Evolutionary conservation across 2,113 vertebrate species (phyloP).

Genomic region (Haliaeetus leucogaster): DNA sequence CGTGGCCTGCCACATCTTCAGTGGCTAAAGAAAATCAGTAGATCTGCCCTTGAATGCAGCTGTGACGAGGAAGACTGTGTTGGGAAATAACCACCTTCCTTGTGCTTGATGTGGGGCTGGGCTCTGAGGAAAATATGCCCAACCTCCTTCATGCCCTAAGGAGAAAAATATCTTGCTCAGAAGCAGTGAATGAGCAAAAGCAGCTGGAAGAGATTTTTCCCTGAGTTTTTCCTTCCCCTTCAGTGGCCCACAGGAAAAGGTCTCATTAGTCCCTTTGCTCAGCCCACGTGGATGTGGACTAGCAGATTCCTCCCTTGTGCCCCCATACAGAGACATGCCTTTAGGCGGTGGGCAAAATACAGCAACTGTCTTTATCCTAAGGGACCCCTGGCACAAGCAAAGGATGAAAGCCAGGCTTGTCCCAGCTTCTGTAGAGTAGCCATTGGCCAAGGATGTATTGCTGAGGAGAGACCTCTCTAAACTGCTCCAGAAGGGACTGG

Average conservation of each 20-base stretch:
- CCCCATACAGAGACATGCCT: neutral
- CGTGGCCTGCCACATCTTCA: neutral
- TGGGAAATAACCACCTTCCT: neutral
- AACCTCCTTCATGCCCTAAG: neutral
- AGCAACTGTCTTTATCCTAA: neutral
- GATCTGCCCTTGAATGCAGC: neutral
- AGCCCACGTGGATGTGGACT: neutral
- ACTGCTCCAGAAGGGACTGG: neutral
- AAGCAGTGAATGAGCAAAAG: neutral
- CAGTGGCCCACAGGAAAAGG: neutral
- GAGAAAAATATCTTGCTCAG: neutral
- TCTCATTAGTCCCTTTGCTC: neutral
- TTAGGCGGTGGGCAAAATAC: neutral
- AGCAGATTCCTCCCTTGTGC: neutral
- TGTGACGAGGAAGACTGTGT: neutral
- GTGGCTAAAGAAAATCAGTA: neutral
- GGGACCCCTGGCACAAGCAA: neutral
- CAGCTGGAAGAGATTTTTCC: neutral
- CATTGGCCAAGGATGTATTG: neutral
- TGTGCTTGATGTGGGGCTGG: neutral
- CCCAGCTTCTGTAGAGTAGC: neutral
- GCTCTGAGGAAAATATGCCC: neutral
- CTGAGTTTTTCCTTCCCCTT: neutral
- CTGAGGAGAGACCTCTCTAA: neutral
- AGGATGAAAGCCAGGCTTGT: neutral